These are phyloP conservation scores for Orientallactaga bullata DNA, from an alignment of 2,113 vertebrate species.

Conservation along the genomic window DNA sequence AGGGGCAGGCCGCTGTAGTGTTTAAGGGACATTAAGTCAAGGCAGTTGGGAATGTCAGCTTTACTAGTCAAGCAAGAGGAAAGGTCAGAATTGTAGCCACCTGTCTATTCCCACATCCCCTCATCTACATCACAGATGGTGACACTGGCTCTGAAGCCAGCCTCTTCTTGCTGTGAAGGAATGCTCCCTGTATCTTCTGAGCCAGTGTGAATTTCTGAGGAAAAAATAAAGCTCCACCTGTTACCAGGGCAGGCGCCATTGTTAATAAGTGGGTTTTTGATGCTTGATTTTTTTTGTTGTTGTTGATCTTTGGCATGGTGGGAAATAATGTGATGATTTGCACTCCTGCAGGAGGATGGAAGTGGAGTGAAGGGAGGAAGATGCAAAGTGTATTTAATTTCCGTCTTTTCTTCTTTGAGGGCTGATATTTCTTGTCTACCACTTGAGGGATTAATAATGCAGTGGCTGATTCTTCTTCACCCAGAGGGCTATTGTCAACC, in stretches of 20 bases:
- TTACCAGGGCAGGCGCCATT: neutral
- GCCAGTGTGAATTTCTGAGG: neutral
- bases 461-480: conserved; percentile 80
- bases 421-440: conserved; percentile 73
- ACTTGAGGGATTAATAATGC: conserved; percentile 84
- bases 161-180: neutral
- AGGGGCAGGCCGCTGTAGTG: neutral
- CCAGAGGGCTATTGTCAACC: conserved; percentile 88
- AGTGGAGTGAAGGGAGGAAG: neutral
- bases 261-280: neutral
- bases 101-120: neutral
- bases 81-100: neutral
- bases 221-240: neutral
- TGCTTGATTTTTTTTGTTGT: neutral
- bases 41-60: conserved; percentile 16
- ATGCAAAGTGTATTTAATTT: neutral
- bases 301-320: neutral
- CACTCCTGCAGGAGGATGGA: neutral
- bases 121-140: neutral
- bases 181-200: neutral
- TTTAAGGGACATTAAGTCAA: conserved; percentile 44
- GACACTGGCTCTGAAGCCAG: neutral
- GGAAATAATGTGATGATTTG: neutral
- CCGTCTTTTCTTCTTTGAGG: conserved; percentile 4
- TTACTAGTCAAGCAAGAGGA: conserved; percentile 25